Evolutionary conservation across 2,888 invertebrate genomes (phyloP).

Genomic region (Pammene fasciana): DNA sequence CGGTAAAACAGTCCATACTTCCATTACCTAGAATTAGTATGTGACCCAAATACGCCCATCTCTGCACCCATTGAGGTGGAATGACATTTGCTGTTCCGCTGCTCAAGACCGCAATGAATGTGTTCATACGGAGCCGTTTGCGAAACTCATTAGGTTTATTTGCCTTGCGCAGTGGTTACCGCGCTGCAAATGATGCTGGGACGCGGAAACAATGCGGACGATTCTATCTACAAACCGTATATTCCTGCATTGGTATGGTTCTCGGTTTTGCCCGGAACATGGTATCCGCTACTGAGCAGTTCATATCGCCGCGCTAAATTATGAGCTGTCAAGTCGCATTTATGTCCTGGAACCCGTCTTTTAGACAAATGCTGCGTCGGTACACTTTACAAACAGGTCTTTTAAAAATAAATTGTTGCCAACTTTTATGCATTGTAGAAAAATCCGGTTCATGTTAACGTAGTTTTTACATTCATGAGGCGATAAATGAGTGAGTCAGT

Average conservation of each 20-base stretch:
- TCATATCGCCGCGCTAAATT: slow-evolving; percentile 62
- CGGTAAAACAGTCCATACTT: slow-evolving; percentile 69
- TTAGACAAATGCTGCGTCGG: slow-evolving; percentile 52
- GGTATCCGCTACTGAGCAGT: slow-evolving; percentile 56
- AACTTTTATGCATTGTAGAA: slow-evolving; percentile 4
- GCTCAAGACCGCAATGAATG: slow-evolving; percentile 70
- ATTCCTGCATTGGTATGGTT: slow-evolving; percentile 54
- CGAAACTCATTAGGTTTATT: slow-evolving; percentile 65
- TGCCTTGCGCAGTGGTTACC: slow-evolving; percentile 58
- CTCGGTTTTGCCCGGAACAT: slow-evolving; percentile 52
- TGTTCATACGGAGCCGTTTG: slow-evolving; percentile 61
- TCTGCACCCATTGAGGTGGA: slow-evolving; percentile 70
- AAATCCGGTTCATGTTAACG: neutral
- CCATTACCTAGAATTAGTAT: slow-evolving; percentile 73
- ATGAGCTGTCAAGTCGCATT: slow-evolving; percentile 54
- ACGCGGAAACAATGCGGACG: slow-evolving; percentile 53
- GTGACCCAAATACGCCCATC: slow-evolving; percentile 73
- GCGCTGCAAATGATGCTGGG: slow-evolving; percentile 52
- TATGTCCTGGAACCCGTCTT: slow-evolving; percentile 51
- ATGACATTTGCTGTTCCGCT: slow-evolving; percentile 74
- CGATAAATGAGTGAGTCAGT: slow-evolving; percentile 4
- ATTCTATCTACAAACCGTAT: slow-evolving; percentile 56
- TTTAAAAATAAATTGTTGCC: slow-evolving; percentile 19
- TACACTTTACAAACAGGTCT: slow-evolving; percentile 47
- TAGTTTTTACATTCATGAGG: neutral